Evolutionary conservation across 1,140 invertebrate species (phyloP), one percentile per base, ranked within the genome.

Genomic region (Anthonomus grandis): DNA sequence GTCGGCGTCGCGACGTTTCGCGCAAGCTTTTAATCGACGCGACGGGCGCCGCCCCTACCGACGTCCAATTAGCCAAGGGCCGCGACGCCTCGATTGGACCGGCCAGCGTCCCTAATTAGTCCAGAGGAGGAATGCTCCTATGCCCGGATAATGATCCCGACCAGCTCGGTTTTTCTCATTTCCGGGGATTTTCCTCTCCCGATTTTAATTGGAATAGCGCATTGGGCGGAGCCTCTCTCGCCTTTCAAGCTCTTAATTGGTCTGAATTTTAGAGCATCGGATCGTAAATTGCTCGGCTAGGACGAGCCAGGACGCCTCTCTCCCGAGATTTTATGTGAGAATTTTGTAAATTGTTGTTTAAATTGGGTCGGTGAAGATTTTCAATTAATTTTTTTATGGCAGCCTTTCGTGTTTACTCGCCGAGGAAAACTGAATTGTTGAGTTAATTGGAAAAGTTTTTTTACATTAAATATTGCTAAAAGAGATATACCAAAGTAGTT

Each of bases 21-120:
- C 64, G 64, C 64, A 66, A 57, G 62, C 38, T 60, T 59, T 66
- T 66, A 66, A 66, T 66, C 64, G 64, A 60, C 64, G 59, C 63
- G n/a, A n/a, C n/a, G 62, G 64, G 60, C 64, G 62, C 63, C 62
- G 57, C 63, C 63, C 59, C 58, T 59, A 63, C 63, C 64, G 63
- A 64, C 64, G 62, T 60, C 64, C 64, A 66, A 66, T 66, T 66
- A 66, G 64, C 63, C 59, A n/a, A 58, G 42, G 60, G 55, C 46
- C 54, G 55, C 42, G 57, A 50, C 63, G 53, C 46, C 63, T 60
- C 48, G 64, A 66, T 66, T 66, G 64, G 64, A 64, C 51, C 58
- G 46, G 61, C 25, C 48, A 55, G 41, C 46, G 52, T 59, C n/a
- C 39, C 50, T 53, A 63, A 63, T 63, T 63, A 63, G 53, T 49